These are phyloP conservation scores for Columba guinea DNA, from an alignment of 2,797 vertebrate species.

Conservation along the genomic window DNA sequence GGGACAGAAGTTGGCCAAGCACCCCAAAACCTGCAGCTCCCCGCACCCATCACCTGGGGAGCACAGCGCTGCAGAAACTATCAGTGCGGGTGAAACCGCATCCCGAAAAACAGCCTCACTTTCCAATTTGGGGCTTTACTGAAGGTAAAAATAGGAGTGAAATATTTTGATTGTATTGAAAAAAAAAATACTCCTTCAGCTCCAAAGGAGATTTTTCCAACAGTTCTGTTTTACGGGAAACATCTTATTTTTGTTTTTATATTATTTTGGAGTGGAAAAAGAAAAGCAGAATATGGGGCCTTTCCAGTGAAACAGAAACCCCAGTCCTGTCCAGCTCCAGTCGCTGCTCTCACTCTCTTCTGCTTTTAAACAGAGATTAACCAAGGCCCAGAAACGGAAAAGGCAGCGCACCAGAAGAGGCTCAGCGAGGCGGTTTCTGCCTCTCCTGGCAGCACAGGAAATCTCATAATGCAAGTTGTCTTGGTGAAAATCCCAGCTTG, in stretches of 20 bases:
- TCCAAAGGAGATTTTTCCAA: not conserved
- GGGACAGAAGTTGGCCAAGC: not conserved
- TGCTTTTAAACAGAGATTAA: not conserved
- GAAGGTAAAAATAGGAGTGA: slow-evolving; percentile 15
- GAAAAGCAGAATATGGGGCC: not conserved
- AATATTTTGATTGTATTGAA: not conserved
- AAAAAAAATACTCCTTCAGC: not conserved
- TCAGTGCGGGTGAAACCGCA: not conserved
- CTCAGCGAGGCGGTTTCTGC: not conserved
- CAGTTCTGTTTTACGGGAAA: not conserved
- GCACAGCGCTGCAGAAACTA: accelerated
- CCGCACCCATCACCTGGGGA: accelerated
- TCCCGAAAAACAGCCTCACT: not conserved
- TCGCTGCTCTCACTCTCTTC: not conserved
- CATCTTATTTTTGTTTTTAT: not conserved
- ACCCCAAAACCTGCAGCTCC: accelerated
- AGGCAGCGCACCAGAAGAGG: not conserved
- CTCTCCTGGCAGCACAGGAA: not conserved
- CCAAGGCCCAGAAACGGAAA: not conserved
- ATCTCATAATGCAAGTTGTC: not conserved
- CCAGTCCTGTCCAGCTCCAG: not conserved
- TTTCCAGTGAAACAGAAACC: slow-evolving; percentile 11
- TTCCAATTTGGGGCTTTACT: not conserved
- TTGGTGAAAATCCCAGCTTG: not conserved
- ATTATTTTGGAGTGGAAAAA: not conserved